These are phyloP conservation scores for Campaea margaritaria DNA, from an alignment of 2,888 invertebrate species.

Conservation along the genomic window DNA sequence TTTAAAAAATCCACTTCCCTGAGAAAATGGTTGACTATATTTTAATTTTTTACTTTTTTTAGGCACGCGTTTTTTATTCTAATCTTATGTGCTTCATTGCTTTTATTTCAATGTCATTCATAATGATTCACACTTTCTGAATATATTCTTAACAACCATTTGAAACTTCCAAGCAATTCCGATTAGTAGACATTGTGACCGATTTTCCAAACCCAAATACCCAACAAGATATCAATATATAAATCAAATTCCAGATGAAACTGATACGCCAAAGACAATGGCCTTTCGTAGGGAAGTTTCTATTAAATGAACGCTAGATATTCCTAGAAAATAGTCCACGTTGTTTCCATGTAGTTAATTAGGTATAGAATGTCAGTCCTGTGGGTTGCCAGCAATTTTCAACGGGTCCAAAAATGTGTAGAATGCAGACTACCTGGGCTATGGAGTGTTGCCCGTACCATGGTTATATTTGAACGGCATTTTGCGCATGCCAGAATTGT, in stretches of 20 bases:
- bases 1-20: too few species aligned
- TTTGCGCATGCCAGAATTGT: slow-evolving; percentile 36
- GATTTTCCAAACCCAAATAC: slow-evolving; percentile 24
- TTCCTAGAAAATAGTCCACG: slow-evolving; percentile 31
- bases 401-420: slow-evolving; percentile 38
- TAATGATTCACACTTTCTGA: not conserved
- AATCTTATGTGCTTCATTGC: not conserved
- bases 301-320: slow-evolving; percentile 37
- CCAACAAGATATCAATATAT: slow-evolving; percentile 24
- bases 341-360: slow-evolving; percentile 44
- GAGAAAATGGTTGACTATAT: too few species aligned
- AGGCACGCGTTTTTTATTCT: not conserved
- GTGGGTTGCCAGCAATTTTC: slow-evolving; percentile 33
- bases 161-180: not conserved
- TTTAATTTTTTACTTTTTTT: too few species aligned
- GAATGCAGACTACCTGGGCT: slow-evolving; percentile 39
- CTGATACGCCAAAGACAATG: slow-evolving; percentile 35
- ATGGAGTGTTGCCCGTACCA: slow-evolving; percentile 37
- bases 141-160: not conserved
- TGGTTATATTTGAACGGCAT: slow-evolving; percentile 37
- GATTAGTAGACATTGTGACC: not conserved
- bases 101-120: not conserved
- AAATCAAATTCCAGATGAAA: slow-evolving; percentile 40
- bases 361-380: slow-evolving; percentile 43
- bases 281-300: slow-evolving; percentile 29